Conservation (phyloP, 2,113 vertebrate genomes). For the Boulengeromyrus knoepffleri region DNA sequence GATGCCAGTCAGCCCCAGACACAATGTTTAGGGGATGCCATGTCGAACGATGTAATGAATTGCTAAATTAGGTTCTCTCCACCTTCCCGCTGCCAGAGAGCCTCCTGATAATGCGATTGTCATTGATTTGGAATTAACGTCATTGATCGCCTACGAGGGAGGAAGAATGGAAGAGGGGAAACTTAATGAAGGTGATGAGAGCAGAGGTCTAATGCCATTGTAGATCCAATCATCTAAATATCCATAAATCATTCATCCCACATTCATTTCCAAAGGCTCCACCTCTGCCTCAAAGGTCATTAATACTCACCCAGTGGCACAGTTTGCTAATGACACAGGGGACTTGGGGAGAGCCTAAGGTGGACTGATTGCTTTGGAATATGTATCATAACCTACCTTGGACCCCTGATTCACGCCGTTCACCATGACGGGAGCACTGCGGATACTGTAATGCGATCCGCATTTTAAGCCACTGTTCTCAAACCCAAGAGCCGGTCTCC, state of each 20-base stretch:
- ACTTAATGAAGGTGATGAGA: constrained; percentile 7
- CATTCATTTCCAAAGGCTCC: neutral
- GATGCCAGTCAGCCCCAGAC: neutral
- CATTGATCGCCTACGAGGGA: constrained; percentile 1
- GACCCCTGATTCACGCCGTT: neutral
- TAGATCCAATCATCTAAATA: neutral
- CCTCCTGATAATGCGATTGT: neutral
- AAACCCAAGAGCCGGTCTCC: neutral
- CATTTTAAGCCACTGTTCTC: neutral
- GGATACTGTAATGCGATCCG: neutral
- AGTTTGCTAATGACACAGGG: neutral
- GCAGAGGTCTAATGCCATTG: neutral
- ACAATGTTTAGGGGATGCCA: neutral
- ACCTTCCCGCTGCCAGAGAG: neutral
- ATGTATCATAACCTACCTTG: neutral
- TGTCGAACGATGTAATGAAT: neutral
- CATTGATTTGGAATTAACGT: constrained; percentile 16
- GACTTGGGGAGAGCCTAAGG: neutral
- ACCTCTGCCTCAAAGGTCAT: neutral
- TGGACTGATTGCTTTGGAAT: neutral
- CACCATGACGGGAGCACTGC: neutral
- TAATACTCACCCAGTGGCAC: neutral
- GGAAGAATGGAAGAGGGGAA: neutral
- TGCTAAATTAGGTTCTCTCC: neutral
- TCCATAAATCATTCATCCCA: neutral